These are phyloP conservation scores for Marisa cornuarietis DNA, from an alignment of 1,140 invertebrate species.

Conservation along the genomic window DNA sequence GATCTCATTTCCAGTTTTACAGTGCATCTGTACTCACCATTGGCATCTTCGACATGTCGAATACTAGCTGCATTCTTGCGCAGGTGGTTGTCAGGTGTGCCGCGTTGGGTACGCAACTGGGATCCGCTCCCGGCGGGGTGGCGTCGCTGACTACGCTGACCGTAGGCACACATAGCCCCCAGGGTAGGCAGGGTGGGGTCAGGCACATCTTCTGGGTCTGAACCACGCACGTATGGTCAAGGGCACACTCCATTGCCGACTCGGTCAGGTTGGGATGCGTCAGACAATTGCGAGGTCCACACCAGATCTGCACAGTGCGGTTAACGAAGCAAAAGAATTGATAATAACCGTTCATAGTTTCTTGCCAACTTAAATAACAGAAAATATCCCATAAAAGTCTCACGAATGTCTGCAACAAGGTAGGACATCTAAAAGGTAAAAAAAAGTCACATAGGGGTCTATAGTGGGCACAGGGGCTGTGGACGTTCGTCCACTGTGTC, in stretches of 20 bases:
- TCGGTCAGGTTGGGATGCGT: conserved; percentile 53
- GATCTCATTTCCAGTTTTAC: not conserved
- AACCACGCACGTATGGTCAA: conserved; percentile 56
- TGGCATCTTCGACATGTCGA: conserved; percentile 72
- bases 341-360: too few relatives aligned
- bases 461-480: too few relatives aligned
- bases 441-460: too few relatives aligned
- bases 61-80: conserved; percentile 77
- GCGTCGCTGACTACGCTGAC: conserved; percentile 78
- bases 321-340: too few relatives aligned
- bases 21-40: conserved; percentile 45
- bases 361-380: not conserved
- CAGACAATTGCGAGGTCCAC: conserved; percentile 62
- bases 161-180: conserved; percentile 80
- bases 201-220: conserved; percentile 73
- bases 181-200: conserved; percentile 78
- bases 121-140: conserved; percentile 77
- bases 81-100: conserved; percentile 76
- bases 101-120: conserved; percentile 82
- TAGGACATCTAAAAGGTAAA: too few relatives aligned
- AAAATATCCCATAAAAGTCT: conserved; percentile 5
- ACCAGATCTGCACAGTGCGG: conserved; percentile 56
- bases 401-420: not conserved
- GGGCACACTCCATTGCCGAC: conserved; percentile 44
- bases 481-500: too few relatives aligned